Base-by-base conservation (phyloP, 2,113 vertebrate genomes). In the Melanerpes aurifrons region DNA sequence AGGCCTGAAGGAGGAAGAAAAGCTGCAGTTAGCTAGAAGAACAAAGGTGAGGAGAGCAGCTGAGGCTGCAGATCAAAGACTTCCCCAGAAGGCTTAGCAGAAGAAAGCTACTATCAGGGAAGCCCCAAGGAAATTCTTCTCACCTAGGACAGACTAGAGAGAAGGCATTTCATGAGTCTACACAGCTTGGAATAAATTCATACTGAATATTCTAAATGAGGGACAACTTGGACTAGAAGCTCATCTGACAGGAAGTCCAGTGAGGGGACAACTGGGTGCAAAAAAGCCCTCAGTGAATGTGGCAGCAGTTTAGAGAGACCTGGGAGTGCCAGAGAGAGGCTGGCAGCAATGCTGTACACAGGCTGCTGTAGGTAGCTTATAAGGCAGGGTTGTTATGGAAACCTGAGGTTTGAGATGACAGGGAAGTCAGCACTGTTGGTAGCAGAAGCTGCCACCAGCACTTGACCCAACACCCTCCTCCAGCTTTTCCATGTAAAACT, bases 1-100 rank as follows among this genome's bases (percentile, higher is more conserved):
- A 82, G 92, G 84, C 87, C 95, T 96, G 71, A 63, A 69, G 53
- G 74, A 80, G 37, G 29, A 80, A 93, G 20, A 87, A 75, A 4
- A 94, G 1, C 15, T 90, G 17, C 58, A 67, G 57, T 96, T 72
- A 93, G 40, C 12, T 2, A 53, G 28, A 70, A 78, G 31, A 69
- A 72, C 12, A 26, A 50, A 80, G 18, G n/a, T 69, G 73, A 61
- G 15, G 5, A 5, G 66, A 58, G 35, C 64, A 92, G 66, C 47
- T 77, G 37, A 84, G 56, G 76, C 68, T 79, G 68, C n/a, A 62
- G 28, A 58, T 77, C 28, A 37, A 35, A 22, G 5, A 35, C 6
- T 75, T 87, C 29, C 10, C 29, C 10, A 73, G 19, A 62, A 20
- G 6, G 28, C 9, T 66, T 61, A 24, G 15, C 17, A 64, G 26